Conservation (phyloP, 2,113 vertebrate genomes). For the Todiramphus chloris region DNA sequence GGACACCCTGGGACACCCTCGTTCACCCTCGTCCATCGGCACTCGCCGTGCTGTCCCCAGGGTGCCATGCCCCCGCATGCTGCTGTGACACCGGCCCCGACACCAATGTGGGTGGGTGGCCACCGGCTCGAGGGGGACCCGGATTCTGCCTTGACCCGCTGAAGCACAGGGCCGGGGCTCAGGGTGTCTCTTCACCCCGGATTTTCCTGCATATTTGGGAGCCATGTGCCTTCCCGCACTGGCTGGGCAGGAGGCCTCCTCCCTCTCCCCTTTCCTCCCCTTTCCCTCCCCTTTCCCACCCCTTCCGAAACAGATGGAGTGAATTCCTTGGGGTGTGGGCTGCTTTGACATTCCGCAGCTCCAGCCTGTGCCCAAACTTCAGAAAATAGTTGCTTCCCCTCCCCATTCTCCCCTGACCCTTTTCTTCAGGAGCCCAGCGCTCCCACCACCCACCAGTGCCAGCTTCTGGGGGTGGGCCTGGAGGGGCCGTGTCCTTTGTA, state of each 20-base stretch:
- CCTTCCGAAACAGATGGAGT: slow-evolving; percentile 31
- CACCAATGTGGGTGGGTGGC: not conserved
- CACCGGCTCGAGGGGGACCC: accelerated
- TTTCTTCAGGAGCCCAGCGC: not conserved
- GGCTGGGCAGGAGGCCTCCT: not conserved
- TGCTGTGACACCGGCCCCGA: accelerated
- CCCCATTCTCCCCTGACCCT: not conserved
- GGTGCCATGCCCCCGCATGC: not conserved
- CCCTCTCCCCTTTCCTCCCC: slow-evolving; percentile 17
- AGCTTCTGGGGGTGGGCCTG: not conserved
- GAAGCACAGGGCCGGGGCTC: accelerated
- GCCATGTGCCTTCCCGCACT: not conserved
- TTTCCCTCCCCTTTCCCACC: slow-evolving; percentile 30
- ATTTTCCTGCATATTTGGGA: not conserved
- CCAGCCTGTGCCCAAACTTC: slow-evolving; percentile 52
- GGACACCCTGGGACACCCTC: not conserved
- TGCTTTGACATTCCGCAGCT: slow-evolving; percentile 45
- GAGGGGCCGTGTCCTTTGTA: not conserved
- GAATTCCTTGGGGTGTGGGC: slow-evolving; percentile 48
- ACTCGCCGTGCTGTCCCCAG: accelerated
- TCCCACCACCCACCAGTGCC: accelerated
- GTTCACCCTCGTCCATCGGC: accelerated
- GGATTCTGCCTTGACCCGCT: accelerated
- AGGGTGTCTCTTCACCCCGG: accelerated
- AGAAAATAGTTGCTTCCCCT: not conserved